Evolutionary conservation across 2,113 vertebrate species (phyloP).

Genomic region (Brachyhypopomus occidentalis): DNA sequence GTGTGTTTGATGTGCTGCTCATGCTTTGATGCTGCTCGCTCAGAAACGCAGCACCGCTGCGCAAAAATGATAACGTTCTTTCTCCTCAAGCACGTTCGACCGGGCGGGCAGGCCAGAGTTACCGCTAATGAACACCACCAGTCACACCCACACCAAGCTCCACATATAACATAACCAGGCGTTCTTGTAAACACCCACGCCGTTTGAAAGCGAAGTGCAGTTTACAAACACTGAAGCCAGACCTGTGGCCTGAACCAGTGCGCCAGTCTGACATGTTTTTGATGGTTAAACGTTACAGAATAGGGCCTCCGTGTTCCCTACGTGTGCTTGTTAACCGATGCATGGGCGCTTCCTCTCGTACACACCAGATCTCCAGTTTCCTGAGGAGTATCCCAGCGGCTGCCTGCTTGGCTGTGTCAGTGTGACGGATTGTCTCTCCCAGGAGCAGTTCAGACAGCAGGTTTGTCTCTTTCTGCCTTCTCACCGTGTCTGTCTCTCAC

Average conservation of each 20-base stretch:
- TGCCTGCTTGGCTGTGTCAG: conserved; percentile 92
- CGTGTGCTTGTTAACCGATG: neutral
- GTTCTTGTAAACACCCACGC: neutral
- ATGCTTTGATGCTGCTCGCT: neutral
- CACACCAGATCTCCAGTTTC: conserved; percentile 83
- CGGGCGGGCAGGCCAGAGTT: neutral
- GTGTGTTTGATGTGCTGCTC: conserved; percentile 65
- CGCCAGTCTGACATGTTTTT: neutral
- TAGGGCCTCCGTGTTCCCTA: too few species aligned
- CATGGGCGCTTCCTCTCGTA: conserved; percentile 49
- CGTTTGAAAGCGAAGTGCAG: neutral
- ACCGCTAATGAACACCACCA: neutral
- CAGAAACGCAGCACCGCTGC: neutral
- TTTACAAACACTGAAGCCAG: neutral
- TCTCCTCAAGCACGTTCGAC: neutral
- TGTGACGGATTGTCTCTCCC: conserved; percentile 86
- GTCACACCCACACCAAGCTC: neutral
- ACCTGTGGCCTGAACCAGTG: neutral
- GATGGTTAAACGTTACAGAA: neutral
- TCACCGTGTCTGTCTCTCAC: neutral
- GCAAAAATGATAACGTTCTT: neutral
- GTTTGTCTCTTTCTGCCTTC: conserved; percentile 70
- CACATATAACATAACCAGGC: neutral
- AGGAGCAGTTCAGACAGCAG: conserved; percentile 91
- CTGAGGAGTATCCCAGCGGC: conserved; percentile 87